Evolutionary conservation across 2,113 vertebrate genomes (phyloP), one percentile per base, ranked within the genome.

Genomic region (Gymnocephalus cernua): DNA sequence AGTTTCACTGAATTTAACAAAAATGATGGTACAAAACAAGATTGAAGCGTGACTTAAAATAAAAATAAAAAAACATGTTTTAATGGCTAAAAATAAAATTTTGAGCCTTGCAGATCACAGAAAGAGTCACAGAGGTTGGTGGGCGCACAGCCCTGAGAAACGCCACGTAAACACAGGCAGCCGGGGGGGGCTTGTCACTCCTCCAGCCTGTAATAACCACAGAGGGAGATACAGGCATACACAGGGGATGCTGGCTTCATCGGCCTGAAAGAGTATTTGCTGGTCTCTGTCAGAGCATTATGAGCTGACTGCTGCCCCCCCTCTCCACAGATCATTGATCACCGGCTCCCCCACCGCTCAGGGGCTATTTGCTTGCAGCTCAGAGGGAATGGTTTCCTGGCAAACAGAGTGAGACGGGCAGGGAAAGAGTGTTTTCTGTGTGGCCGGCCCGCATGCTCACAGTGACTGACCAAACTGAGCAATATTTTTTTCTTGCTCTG

Each of bases 311-410:
- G 71, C 75, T 70, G 79, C 75, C 67, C 21, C 67, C 84, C 32
- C 32, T 62, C 74, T 85, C 84, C 82, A 65, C 86, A 80, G 85
- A 80, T 85, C 86, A 79, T 79, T 87, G 91, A 91, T 91, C 82
- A 79, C 41, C 0, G 2, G 18, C 68, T 14, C 45, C 29, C 44
- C 35, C 32, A 0, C 6, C n/a, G 54, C 77, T 83, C 48, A 6
- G 47, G 54, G 41, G 59, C 63, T 67, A 70, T 90, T 87, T 80
- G 74, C 86, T 63, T 1, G 65, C 63, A 41, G 74, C 64, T 82
- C 73, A 13, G 78, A 41, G 74, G 85, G 48, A 69, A 82, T 21
- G 77, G 84, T 80, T 93, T 92, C 91, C 91, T 92, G 89, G 83
- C 86, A 88, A 91, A 90, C 88, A 78, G 44, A 78, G 76, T 1